Conservation (phyloP, 30 jellyfish, hydroid and myxozoan genomes). For the Hydractinia symbiolongicarpus region DNA sequence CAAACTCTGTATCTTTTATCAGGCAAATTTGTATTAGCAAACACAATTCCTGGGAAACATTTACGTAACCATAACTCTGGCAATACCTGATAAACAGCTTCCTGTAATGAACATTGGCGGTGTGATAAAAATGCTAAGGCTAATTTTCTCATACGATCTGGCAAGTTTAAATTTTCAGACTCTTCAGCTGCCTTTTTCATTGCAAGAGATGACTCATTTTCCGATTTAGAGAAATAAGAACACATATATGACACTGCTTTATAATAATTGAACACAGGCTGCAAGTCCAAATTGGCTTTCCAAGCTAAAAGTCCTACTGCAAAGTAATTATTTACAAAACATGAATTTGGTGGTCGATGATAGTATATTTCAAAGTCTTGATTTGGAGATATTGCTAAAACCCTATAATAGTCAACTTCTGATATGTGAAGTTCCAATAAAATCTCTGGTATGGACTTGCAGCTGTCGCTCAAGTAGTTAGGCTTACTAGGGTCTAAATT, state of each 20-base stretch:
- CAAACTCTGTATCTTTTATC: neutral
- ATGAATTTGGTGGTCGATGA: conserved; percentile 3
- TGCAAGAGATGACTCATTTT: neutral
- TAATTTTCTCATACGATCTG: conserved; percentile 5
- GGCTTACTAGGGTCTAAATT: neutral
- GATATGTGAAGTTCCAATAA: too few species aligned
- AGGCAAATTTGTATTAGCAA: too few species aligned
- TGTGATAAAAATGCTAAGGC: neutral
- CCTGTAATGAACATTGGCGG: conserved; percentile 4
- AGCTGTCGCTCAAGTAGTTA: too few species aligned
- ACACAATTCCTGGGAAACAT: neutral
- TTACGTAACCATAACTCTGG: conserved; percentile 22
- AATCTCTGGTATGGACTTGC: too few species aligned
- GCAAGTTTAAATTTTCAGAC: neutral
- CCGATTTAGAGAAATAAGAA: conserved; percentile 10
- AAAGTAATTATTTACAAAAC: conserved; percentile 15
- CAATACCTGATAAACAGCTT: conserved; percentile 15
- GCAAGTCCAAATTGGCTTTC: conserved; percentile 13
- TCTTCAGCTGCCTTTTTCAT: neutral
- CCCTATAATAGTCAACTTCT: neutral
- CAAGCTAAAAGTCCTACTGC: conserved; percentile 3
- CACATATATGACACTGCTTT: conserved; percentile 16
- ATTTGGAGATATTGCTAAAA: neutral
- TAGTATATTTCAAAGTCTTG: neutral
- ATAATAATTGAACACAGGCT: conserved; percentile 10